Evolutionary conservation across 2,888 invertebrate genomes (phyloP).

Genomic region (Eubasilissa splendida): DNA sequence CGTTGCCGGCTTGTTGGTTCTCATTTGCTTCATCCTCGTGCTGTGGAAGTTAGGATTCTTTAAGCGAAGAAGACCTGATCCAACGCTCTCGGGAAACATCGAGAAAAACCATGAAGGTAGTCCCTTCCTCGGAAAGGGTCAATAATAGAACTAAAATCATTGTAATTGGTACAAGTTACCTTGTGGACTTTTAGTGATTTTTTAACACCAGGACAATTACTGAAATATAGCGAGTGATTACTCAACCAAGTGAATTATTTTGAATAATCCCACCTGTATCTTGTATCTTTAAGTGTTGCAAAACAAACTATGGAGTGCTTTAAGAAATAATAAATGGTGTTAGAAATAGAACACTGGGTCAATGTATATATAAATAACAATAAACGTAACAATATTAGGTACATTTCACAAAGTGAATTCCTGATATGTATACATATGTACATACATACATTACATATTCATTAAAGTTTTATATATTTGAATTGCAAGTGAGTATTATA

Average conservation of each 20-base stretch:
- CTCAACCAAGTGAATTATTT: background rate
- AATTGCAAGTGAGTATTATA: too few relatives aligned
- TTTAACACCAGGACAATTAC: too few relatives aligned
- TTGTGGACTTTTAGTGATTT: too few relatives aligned
- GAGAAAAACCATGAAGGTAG: constrained; percentile 84
- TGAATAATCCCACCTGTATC: constrained; percentile 1
- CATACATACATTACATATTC: too few relatives aligned
- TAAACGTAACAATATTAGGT: background rate
- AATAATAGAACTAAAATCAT: background rate
- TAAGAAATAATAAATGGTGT: constrained; percentile 5
- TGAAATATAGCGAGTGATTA: too few relatives aligned
- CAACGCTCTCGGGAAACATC: constrained; percentile 84
- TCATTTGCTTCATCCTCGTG: constrained; percentile 84
- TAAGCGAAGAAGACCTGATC: constrained; percentile 88
- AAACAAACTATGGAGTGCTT: background rate
- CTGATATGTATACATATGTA: too few relatives aligned
- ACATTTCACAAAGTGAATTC: constrained; percentile 8
- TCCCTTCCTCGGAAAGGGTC: constrained; percentile 69
- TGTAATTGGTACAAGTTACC: too few relatives aligned
- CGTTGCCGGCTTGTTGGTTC: constrained; percentile 85
- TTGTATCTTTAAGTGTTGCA: background rate
- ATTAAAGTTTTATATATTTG: too few relatives aligned
- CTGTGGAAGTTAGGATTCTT: constrained; percentile 94
- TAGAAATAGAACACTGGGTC: background rate
- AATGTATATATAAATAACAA: background rate